Conservation (phyloP, 1,140 invertebrate species). For the Pseudobourletiella spinata region DNA sequence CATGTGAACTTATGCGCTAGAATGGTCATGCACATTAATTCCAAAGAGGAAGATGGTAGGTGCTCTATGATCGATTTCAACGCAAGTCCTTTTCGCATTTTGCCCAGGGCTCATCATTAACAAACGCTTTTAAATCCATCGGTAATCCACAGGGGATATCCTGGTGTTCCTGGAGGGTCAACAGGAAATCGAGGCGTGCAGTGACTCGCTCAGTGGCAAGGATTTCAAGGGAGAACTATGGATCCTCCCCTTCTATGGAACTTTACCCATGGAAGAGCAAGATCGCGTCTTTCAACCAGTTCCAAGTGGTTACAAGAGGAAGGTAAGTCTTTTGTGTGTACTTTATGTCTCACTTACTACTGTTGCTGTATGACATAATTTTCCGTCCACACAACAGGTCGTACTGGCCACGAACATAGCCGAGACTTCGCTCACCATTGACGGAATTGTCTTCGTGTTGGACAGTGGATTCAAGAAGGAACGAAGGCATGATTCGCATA, state of each 20-base stretch:
- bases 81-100: neutral
- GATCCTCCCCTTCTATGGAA: constrained; percentile 68
- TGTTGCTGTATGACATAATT: no score
- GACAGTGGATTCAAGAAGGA: constrained; percentile 96
- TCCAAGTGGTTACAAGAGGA: constrained; percentile 56
- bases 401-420: constrained; percentile 86
- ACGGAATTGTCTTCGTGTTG: constrained; percentile 91
- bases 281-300: constrained; percentile 64
- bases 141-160: constrained; percentile 50
- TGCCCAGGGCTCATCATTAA: neutral
- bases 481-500: constrained; percentile 74
- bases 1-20: neutral
- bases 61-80: neutral
- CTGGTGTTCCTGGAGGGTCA: constrained; percentile 96
- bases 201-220: neutral
- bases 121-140: constrained; percentile 23
- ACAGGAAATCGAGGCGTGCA: constrained; percentile 92
- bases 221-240: constrained; percentile 41
- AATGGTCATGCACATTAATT: neutral
- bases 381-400: no score
- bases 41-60: neutral
- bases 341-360: no score
- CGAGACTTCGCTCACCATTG: constrained; percentile 89
- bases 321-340: no score
- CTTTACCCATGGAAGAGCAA: constrained; percentile 66